Percentiles rank a stretch among this genome's conserved stretches.
These are phyloP conservation scores for Eremobia ochroleuca DNA, from an alignment of 2,888 invertebrate species.

Conservation along the genomic window DNA sequence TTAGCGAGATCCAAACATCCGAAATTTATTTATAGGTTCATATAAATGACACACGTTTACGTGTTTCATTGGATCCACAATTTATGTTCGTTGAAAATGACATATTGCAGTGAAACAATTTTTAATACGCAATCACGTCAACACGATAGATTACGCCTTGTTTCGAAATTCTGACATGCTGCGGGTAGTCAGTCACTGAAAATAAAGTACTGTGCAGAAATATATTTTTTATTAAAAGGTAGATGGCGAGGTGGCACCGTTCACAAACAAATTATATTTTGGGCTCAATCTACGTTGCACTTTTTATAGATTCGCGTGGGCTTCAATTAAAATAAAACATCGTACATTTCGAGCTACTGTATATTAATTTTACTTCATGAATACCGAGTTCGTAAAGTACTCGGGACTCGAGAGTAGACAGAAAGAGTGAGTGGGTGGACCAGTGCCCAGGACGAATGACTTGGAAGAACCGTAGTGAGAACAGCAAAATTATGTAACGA, in stretches of 20 bases:
- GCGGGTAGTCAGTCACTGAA: conserved; percentile 50
- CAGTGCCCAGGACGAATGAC: conserved; percentile 3
- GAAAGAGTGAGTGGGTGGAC: conserved; percentile 2
- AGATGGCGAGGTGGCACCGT: conserved; percentile 28
- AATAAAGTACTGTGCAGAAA: conserved; percentile 45
- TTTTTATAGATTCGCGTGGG: conserved; percentile 41
- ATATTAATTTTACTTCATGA: conserved; percentile 39
- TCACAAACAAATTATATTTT: conserved; percentile 60
- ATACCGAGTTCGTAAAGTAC: conserved; percentile 25
- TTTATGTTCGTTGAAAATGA: conserved; percentile 76
- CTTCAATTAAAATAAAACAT: conserved; percentile 56
- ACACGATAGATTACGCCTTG: conserved; percentile 59
- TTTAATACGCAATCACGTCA: conserved; percentile 68
- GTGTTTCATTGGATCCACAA: conserved; percentile 79
- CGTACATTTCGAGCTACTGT: conserved; percentile 41
- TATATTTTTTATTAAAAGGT: conserved; percentile 36
- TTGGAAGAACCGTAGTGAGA: conserved; percentile 4
- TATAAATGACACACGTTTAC: conserved; percentile 82
- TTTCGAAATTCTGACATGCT: conserved; percentile 55
- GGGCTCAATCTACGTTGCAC: conserved; percentile 41
- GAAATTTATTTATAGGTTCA: conserved; percentile 86
- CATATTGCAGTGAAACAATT: conserved; percentile 70
- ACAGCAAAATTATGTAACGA: not conserved
- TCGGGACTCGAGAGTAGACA: conserved; percentile 13
- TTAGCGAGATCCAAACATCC: conserved; percentile 84